Base-by-base conservation (phyloP, 2,797 vertebrate genomes). In the Scarus forsteni region DNA sequence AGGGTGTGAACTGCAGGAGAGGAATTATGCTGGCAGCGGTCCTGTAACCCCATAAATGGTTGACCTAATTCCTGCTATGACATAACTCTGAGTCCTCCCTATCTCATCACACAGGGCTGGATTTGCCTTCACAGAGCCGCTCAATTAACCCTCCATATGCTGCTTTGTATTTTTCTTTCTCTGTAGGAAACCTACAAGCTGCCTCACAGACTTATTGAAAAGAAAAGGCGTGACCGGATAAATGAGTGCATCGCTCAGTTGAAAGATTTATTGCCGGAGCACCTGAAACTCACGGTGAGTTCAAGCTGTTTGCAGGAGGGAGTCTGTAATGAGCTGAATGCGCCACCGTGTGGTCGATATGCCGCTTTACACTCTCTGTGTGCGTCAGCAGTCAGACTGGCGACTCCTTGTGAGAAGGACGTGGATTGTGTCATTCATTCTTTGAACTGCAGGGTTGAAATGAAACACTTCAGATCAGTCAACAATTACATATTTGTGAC, bases 171-270 rank as follows among this genome's bases (percentile, higher is more conserved):
- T 1, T 72, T 66, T 80, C 0, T 73, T 52, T 34, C 34, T 34
- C 34, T 60, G 53, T 92, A 99, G 98, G 98, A 99, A 88, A 98
- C 97, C 40, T 99, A 99, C 93, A 99, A 99, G 86, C 86, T 99
- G 88, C 98, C 98, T 10, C 98, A 99, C 92, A 90, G 98, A 69
- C 95, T 99, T 34, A 99, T 99, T 51, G 98, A 99, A 92, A 99
- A 99, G 93, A 99, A 99, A 90, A 93, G 98, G 69, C 96, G 98
- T n/a, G 98, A 99, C 89, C 90, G 98, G 86, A 99, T 99, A 85
- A 99, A 99, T 78, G 98, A 99, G 89, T 99, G 98, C 94, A 99
- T 99, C 80, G 95, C 98, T 49, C 98, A 99, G 92, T 74, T 99
- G 70, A 99, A 99, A 91, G 98, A 99, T 91, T 94, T 99, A 83